Evolutionary conservation across 2,113 vertebrate genomes (phyloP).

Genomic region (Misgurnus mizolepis): DNA sequence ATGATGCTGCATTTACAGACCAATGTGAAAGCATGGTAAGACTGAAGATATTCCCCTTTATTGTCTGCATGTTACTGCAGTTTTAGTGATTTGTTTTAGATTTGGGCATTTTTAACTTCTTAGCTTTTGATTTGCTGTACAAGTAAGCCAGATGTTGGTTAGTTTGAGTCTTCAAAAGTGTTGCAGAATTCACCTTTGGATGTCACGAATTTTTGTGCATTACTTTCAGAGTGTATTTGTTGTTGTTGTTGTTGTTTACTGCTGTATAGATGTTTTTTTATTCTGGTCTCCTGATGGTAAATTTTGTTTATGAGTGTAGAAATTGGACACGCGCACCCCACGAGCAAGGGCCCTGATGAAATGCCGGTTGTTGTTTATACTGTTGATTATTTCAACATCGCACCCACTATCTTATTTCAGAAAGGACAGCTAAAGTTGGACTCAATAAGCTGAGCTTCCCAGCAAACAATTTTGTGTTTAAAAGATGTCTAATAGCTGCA

Average conservation of each 20-base stretch:
- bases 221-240: not conserved
- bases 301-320: no score
- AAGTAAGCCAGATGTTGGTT: not conserved
- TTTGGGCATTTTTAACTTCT: no score
- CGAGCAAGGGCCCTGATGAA: no score
- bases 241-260: not conserved
- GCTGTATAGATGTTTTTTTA: no score
- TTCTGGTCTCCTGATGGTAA: no score
- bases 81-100: not conserved
- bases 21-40: constrained; percentile 48
- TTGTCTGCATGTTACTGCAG: not conserved
- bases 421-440: not conserved
- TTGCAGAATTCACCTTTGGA: no score
- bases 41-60: not conserved
- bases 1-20: not conserved
- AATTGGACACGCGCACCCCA: no score
- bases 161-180: not conserved
- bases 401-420: not conserved
- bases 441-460: no score
- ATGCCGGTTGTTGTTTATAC: not conserved
- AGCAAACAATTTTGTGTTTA: no score
- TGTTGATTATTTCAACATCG: not conserved
- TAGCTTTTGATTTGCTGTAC: not conserved
- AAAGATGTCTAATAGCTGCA: no score
- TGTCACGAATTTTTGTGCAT: no score